phyloP scores from a whole-genome alignment of 2,888 invertebrate species.

The Archaeoteleia sp. region DNA sequence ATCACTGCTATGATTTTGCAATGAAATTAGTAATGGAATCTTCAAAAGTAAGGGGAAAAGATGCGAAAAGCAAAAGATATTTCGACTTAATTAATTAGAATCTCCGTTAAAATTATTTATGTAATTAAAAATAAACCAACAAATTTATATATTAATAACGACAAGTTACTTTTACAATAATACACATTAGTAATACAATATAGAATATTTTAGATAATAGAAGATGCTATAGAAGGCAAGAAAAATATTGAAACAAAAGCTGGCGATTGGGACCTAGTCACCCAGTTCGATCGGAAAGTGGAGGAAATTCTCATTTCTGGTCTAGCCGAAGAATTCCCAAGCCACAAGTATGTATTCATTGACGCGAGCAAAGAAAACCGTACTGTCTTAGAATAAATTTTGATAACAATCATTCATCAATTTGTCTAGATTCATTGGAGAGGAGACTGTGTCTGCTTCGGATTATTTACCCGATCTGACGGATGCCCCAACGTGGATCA shows the following conservation, averaged over 20 bases:
- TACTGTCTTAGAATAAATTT: background rate
- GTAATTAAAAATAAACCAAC: background rate
- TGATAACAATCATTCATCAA: too few species aligned
- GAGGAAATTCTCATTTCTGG: conserved; percentile 82
- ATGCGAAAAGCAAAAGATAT: too few species aligned
- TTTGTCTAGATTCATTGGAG: conserved; percentile 84
- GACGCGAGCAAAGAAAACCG: conserved; percentile 30
- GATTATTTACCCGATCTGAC: conserved; percentile 79
- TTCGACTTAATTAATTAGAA: too few species aligned
- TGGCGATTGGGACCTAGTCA: conserved; percentile 85
- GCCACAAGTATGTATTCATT: conserved; percentile 82
- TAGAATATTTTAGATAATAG: conserved; percentile 58
- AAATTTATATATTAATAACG: background rate
- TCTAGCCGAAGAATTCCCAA: conserved; percentile 78
- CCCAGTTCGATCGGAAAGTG: conserved; percentile 85
- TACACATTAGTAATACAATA: too few species aligned
- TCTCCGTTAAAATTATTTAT: too few species aligned
- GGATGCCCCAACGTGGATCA: conserved; percentile 88
- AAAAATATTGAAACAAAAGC: conserved; percentile 78
- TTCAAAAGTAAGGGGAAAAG: conserved; percentile 60
- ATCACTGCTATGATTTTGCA: conserved; percentile 64
- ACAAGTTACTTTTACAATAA: too few species aligned
- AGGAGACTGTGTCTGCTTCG: conserved; percentile 79
- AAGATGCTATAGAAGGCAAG: conserved; percentile 62
- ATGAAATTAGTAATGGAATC: conserved; percentile 64